Evolutionary conservation across 2,113 vertebrate species (phyloP).

Genomic region (Ammodramus savannarum): DNA sequence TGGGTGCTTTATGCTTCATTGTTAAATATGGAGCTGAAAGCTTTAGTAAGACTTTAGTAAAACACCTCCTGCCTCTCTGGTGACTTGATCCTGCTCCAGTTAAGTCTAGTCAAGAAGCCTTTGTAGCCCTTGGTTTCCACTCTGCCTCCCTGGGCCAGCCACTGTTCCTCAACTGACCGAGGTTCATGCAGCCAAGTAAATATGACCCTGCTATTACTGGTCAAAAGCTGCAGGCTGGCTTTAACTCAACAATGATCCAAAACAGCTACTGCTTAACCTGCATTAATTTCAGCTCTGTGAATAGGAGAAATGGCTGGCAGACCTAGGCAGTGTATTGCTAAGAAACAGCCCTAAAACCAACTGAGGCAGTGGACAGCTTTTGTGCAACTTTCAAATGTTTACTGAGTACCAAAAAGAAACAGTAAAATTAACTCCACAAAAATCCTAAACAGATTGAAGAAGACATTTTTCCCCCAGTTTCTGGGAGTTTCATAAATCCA

Average conservation of each 20-base stretch:
- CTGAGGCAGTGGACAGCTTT: rapidly evolving
- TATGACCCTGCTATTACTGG: neutral
- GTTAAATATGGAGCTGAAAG: neutral
- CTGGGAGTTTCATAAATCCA: neutral
- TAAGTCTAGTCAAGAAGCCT: neutral
- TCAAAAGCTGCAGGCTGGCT: neutral
- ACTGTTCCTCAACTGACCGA: neutral
- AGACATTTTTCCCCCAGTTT: neutral
- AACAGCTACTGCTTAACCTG: neutral
- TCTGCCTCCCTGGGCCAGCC: neutral
- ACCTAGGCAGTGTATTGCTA: neutral
- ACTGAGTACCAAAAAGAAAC: neutral
- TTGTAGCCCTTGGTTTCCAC: neutral
- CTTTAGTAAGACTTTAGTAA: neutral
- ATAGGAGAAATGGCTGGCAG: neutral
- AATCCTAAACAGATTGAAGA: neutral
- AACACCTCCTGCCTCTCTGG: neutral
- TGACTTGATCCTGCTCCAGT: neutral
- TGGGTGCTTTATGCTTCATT: neutral
- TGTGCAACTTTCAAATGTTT: neutral
- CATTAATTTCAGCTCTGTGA: neutral
- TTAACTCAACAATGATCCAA: neutral
- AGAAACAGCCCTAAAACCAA: neutral
- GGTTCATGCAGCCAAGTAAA: neutral
- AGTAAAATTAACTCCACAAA: neutral